phyloP scores from a whole-genome alignment of 2,113 vertebrate species.

The Morone chrysops region DNA sequence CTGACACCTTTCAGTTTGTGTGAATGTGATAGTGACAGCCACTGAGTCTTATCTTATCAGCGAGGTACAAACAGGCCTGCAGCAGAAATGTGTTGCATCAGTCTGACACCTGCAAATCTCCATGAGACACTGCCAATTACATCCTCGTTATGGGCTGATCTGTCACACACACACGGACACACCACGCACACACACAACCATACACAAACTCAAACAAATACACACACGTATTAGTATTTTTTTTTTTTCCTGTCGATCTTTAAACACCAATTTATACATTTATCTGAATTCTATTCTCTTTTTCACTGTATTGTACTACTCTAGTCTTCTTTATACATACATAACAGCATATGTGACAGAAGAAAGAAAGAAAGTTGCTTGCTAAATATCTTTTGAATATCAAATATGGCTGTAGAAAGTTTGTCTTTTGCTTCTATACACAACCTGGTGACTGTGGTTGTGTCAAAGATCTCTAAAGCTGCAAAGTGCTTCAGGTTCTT shows the following conservation, averaged over 20 bases:
- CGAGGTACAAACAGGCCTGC: conserved; percentile 35
- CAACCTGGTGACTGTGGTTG: neutral
- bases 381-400: neutral
- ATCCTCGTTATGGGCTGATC: conserved; percentile 5
- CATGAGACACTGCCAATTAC: conserved; percentile 38
- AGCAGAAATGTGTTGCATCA: conserved; percentile 37
- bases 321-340: no score
- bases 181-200: no score
- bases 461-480: neutral
- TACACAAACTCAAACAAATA: no score
- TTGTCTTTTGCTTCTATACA: no score
- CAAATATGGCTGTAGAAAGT: neutral
- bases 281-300: neutral
- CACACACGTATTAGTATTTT: no score
- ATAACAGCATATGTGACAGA: no score
- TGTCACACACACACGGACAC: neutral
- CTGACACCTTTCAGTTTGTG: conserved; percentile 52
- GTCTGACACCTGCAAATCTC: conserved; percentile 54
- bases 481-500: no score
- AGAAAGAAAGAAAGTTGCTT: no score
- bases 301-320: neutral
- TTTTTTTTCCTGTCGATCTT: no score
- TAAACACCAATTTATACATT: no score
- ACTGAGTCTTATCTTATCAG: conserved; percentile 63
- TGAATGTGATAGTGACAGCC: conserved; percentile 42